A percentile compares a stretch with the other conserved stretches of the same genome.
Conservation (phyloP, 2,797 vertebrate species). For the Botia kubotai region DNA sequence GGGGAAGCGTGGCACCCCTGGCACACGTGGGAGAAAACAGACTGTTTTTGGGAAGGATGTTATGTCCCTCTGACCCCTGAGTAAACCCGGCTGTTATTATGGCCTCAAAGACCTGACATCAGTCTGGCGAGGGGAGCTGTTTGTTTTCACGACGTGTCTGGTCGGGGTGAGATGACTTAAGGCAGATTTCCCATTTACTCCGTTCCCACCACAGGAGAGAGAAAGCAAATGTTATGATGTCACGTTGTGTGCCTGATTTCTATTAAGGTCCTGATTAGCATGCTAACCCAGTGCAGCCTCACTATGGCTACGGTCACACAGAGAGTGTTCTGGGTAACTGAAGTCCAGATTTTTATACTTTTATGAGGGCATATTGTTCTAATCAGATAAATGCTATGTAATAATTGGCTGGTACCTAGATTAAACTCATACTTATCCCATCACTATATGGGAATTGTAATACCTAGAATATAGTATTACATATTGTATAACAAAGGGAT, state of each 20-base stretch:
- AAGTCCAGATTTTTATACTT: slow-evolving; percentile 25
- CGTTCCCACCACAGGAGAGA: slow-evolving; percentile 57
- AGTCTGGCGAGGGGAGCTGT: slow-evolving; percentile 70
- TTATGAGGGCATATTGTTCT: background rate
- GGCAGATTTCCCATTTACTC: slow-evolving; percentile 76
- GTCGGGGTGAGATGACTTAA: slow-evolving; percentile 73
- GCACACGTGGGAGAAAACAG: slow-evolving; percentile 60
- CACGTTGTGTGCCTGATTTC: slow-evolving; percentile 82
- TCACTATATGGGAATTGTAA: too few species aligned
- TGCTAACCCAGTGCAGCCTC: slow-evolving; percentile 62
- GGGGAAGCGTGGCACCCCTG: slow-evolving; percentile 30
- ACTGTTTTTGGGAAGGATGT: slow-evolving; percentile 71
- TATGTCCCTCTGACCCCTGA: slow-evolving; percentile 74
- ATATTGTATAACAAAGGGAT: too few species aligned
- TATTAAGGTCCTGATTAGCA: slow-evolving; percentile 76
- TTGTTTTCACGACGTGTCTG: slow-evolving; percentile 74
- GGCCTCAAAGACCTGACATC: slow-evolving; percentile 75
- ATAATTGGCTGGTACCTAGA: background rate
- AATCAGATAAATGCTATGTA: background rate
- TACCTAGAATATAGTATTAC: too few species aligned
- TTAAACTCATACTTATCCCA: background rate
- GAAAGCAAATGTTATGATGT: slow-evolving; percentile 74
- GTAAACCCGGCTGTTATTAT: slow-evolving; percentile 69
- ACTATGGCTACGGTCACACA: background rate
- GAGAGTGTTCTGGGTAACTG: slow-evolving; percentile 53